These are phyloP conservation scores for Sylvilagus floridanus DNA, from an alignment of 2,797 vertebrate species.

Conservation along the genomic window DNA sequence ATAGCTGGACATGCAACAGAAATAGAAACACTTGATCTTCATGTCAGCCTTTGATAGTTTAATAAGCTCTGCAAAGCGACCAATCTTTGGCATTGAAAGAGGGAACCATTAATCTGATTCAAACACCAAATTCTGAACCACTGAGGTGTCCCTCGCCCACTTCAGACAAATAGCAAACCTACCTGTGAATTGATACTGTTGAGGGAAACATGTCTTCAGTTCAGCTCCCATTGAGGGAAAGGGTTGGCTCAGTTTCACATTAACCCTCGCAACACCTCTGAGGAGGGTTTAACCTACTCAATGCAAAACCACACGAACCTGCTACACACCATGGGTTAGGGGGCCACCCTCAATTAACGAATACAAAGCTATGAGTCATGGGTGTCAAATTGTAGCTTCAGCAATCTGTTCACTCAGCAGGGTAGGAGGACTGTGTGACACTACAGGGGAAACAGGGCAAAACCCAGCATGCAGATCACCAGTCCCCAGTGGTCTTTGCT, in stretches of 20 bases:
- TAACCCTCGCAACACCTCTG: neutral
- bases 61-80: conserved; percentile 24
- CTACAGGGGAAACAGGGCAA: neutral
- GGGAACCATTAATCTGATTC: neutral
- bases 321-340: neutral
- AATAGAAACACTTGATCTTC: conserved; percentile 31
- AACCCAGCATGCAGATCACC: neutral
- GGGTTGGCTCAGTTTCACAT: neutral
- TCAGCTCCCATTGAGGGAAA: neutral
- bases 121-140: conserved; percentile 16
- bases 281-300: neutral
- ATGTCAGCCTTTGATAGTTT: neutral
- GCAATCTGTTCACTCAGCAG: neutral
- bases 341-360: neutral
- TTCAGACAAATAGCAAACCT: conserved; percentile 15
- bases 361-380: neutral
- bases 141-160: neutral
- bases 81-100: neutral
- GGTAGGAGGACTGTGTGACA: neutral
- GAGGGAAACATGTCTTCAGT: neutral
- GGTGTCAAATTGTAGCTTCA: conserved; percentile 11
- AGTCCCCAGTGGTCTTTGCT: neutral
- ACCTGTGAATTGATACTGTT: neutral
- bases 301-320: neutral
- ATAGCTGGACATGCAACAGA: conserved; percentile 37